Conservation (phyloP, 2,797 vertebrate genomes). For the Artibeus lituratus region DNA sequence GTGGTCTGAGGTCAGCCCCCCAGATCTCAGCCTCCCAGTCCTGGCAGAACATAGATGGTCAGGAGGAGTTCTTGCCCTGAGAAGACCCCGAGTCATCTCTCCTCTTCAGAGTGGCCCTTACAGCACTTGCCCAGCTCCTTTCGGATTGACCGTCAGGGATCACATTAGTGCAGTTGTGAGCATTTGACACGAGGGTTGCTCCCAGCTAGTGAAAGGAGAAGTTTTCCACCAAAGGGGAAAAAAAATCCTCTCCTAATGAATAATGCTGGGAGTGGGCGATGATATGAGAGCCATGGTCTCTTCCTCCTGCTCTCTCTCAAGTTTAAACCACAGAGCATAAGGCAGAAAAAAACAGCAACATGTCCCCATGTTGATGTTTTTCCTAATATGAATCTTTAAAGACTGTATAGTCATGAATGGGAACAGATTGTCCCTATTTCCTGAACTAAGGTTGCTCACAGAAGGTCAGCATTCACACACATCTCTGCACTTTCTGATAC, state of each 20-base stretch:
- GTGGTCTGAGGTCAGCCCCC: conserved; percentile 7
- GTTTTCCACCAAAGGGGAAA: conserved; percentile 78
- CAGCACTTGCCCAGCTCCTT: conserved; percentile 65
- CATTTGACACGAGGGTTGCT: conserved; percentile 83
- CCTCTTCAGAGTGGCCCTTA: conserved; percentile 59
- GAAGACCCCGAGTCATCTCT: conserved; percentile 54
- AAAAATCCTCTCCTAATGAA: conserved; percentile 77
- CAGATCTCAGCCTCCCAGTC: neutral
- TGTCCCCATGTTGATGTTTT: neutral
- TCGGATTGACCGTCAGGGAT: conserved; percentile 75
- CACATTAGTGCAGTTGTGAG: conserved; percentile 78
- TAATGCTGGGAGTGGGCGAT: conserved; percentile 50
- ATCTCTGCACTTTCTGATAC: neutral
- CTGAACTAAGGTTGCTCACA: neutral
- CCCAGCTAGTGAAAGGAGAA: conserved; percentile 81
- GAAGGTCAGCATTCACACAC: neutral
- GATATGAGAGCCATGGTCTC: neutral
- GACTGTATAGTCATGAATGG: neutral
- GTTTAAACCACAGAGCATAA: conserved; percentile 42
- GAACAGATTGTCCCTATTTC: neutral
- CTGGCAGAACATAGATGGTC: neutral
- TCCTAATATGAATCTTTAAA: neutral
- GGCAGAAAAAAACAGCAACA: conserved; percentile 37
- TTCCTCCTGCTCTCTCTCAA: neutral
- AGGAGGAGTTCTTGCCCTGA: neutral